Evolutionary conservation across 2,113 vertebrate species (phyloP).

Genomic region (Peromyscus leucopus): DNA sequence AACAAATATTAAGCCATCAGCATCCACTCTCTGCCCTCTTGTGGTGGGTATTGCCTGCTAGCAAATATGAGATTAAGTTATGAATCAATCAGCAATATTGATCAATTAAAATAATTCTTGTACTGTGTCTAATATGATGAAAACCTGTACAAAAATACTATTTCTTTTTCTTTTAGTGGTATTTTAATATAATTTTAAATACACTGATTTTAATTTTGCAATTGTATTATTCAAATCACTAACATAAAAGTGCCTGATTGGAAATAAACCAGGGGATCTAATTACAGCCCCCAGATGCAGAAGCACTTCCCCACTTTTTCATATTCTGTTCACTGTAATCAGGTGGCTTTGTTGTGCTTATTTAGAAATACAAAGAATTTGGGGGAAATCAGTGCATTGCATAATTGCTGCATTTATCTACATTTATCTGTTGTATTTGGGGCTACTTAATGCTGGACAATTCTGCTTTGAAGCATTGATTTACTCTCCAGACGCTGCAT

Average conservation of each 20-base stretch:
- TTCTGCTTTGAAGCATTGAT: slow-evolving; percentile 68
- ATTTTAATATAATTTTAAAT: slow-evolving; percentile 70
- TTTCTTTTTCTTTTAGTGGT: slow-evolving; percentile 55
- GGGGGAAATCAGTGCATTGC: slow-evolving; percentile 71
- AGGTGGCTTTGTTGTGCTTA: slow-evolving; percentile 80
- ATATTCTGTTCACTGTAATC: slow-evolving; percentile 75
- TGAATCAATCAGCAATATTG: slow-evolving; percentile 60
- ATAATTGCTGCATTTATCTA: slow-evolving; percentile 79
- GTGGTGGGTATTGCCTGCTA: slow-evolving; percentile 40
- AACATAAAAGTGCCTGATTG: slow-evolving; percentile 76
- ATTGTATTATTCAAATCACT: slow-evolving; percentile 69
- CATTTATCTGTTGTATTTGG: slow-evolving; percentile 72
- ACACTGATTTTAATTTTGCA: slow-evolving; percentile 59
- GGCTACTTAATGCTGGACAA: slow-evolving; percentile 68
- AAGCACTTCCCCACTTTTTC: slow-evolving; percentile 52
- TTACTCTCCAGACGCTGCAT: slow-evolving; percentile 68
- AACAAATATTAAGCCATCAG: slow-evolving; percentile 21
- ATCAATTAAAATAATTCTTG: neutral
- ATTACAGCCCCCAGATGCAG: slow-evolving; percentile 73
- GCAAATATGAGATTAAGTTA: slow-evolving; percentile 29
- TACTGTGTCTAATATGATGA: slow-evolving; percentile 15
- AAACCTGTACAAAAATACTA: slow-evolving; percentile 47
- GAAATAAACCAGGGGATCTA: slow-evolving; percentile 78
- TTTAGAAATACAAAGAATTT: slow-evolving; percentile 78
- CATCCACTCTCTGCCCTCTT: slow-evolving; percentile 68